Evolutionary conservation across 2,888 invertebrate species (phyloP).

Genomic region (Rhogogaster chlorosoma): DNA sequence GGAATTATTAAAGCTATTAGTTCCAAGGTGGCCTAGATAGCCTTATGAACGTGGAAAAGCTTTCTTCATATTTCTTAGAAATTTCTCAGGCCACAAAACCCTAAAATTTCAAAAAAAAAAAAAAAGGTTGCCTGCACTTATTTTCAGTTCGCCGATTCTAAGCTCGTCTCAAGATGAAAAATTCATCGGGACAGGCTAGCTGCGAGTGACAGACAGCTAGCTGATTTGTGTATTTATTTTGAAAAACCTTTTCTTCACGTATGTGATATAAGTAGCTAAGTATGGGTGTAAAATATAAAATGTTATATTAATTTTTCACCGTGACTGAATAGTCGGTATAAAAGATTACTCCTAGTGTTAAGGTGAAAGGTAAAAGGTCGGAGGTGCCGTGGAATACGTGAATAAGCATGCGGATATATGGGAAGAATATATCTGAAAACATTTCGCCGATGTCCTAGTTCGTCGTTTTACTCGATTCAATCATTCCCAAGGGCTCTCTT

Average conservation of each 20-base stretch:
- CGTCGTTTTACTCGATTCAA: neutral
- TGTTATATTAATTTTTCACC: neutral
- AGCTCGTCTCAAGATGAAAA: neutral
- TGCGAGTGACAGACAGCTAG: neutral
- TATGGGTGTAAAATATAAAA: neutral
- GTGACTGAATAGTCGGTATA: neutral
- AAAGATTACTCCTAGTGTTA: slow-evolving; percentile 11
- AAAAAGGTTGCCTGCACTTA: neutral
- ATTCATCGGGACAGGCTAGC: neutral
- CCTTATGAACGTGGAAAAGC: neutral
- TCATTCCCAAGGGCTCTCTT: neutral
- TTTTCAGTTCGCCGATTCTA: neutral
- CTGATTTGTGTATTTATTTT: neutral
- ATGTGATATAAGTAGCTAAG: neutral
- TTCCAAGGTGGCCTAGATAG: neutral
- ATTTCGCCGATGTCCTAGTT: neutral
- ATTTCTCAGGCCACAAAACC: neutral
- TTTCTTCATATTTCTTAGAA: neutral
- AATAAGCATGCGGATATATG: neutral
- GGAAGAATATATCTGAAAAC: slow-evolving; percentile 2
- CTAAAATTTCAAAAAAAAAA: neutral
- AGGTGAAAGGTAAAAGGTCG: slow-evolving; percentile 29
- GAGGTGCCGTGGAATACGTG: neutral
- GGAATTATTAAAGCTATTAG: neutral
- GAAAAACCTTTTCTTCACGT: neutral